Percentiles rank a stretch among this genome's conserved stretches.
These are phyloP conservation scores for Formica selysi DNA, from an alignment of 1,140 invertebrate species.

Conservation along the genomic window DNA sequence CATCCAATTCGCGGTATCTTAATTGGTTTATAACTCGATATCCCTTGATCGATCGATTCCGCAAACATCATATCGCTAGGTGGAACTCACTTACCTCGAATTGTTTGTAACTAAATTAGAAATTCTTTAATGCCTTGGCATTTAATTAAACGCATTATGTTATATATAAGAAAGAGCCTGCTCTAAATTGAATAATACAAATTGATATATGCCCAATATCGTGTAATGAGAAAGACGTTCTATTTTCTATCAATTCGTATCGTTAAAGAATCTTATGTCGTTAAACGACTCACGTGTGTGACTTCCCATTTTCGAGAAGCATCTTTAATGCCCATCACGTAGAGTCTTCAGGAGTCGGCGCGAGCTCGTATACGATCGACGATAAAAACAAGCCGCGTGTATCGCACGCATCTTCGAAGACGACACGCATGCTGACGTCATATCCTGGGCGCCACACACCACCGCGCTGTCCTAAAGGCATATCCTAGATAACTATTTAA, in stretches of 20 bases:
- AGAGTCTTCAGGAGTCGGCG: constrained; percentile 37
- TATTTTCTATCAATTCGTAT: background rate
- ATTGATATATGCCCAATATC: too few relatives aligned
- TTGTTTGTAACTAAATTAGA: background rate
- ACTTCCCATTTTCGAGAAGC: constrained; percentile 43
- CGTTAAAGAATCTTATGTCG: background rate
- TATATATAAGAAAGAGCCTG: too few relatives aligned
- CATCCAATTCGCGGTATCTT: constrained; percentile 35
- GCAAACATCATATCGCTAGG: constrained; percentile 16
- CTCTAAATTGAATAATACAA: background rate
- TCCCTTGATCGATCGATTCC: background rate
- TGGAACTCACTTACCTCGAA: background rate
- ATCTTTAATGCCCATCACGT: constrained; percentile 48
- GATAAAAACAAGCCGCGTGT: constrained; percentile 57
- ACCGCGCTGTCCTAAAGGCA: constrained; percentile 16
- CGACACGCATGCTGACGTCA: constrained; percentile 59
- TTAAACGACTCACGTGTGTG: constrained; percentile 17
- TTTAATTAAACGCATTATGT: background rate
- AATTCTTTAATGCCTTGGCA: too few relatives aligned
- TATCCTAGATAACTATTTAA: constrained; percentile 22
- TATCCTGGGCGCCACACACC: constrained; percentile 53
- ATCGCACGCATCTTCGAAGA: constrained; percentile 53
- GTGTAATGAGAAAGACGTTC: background rate
- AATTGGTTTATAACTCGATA: constrained; percentile 8
- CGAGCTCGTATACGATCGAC: constrained; percentile 43